phyloP scores from a whole-genome alignment of 1,140 invertebrate genomes.

The Manduca sexta region DNA sequence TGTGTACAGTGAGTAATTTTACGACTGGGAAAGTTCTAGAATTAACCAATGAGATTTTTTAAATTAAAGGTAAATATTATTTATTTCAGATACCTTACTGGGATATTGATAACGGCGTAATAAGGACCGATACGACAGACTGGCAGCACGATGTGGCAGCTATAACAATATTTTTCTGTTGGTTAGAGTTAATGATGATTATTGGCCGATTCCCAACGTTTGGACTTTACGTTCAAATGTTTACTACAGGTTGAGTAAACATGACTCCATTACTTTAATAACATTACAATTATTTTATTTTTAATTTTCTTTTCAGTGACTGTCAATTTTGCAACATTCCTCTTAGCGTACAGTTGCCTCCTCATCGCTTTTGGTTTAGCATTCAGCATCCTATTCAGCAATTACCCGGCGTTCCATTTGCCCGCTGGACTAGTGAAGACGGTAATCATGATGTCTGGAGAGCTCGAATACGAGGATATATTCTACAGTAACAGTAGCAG shows the following conservation, averaged over 20 bases:
- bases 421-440: conserved; percentile 81
- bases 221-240: conserved; percentile 90
- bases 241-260: conserved; percentile 81
- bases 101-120: conserved; percentile 39
- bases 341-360: conserved; percentile 85
- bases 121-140: conserved; percentile 50
- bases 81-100: conserved; percentile 55
- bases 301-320: conserved; percentile 73
- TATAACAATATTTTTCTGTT: conserved; percentile 83
- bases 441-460: conserved; percentile 92
- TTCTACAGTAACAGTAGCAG: conserved; percentile 78
- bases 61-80: conserved; percentile 2
- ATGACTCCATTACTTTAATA: too few species aligned
- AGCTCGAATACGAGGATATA: conserved; percentile 88
- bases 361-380: conserved; percentile 85
- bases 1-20: conserved; percentile 71
- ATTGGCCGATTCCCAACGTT: conserved; percentile 89
- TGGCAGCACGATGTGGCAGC: conserved; percentile 89
- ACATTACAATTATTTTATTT: background rate
- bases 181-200: conserved; percentile 88
- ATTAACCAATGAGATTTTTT: too few species aligned
- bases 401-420: conserved; percentile 81
- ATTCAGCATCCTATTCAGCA: conserved; percentile 85
- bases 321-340: conserved; percentile 87
- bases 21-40: too few species aligned